Evolutionary conservation across 2,888 invertebrate genomes (phyloP).

Genomic region (Micoletzkya japonica): DNA sequence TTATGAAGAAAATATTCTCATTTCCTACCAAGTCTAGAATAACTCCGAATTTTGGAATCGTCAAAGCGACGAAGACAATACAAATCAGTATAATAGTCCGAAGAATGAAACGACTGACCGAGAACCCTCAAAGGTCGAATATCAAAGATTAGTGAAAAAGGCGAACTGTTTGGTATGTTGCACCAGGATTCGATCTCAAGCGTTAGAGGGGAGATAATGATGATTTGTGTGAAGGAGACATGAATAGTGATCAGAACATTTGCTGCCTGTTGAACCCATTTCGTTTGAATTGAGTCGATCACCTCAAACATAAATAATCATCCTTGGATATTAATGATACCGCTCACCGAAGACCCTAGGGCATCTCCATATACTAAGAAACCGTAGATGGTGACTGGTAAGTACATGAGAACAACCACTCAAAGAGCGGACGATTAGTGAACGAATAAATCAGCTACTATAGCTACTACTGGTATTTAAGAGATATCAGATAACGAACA

Average conservation of each 20-base stretch:
- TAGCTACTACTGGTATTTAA: too few relatives aligned
- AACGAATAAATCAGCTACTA: background rate
- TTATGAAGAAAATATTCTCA: too few relatives aligned
- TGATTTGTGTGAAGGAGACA: slow-evolving; percentile 32
- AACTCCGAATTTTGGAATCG: slow-evolving; percentile 43
- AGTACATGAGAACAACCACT: slow-evolving; percentile 38
- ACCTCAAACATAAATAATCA: too few relatives aligned
- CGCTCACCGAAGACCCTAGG: slow-evolving; percentile 35
- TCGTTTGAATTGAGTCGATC: slow-evolving; percentile 31
- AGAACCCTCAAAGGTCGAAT: slow-evolving; percentile 40
- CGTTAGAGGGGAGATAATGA: slow-evolving; percentile 41
- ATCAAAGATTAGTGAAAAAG: too few relatives aligned
- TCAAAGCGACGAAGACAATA: slow-evolving; percentile 36
- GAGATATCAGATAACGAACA: too few relatives aligned
- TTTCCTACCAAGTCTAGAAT: slow-evolving; percentile 46
- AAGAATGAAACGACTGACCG: slow-evolving; percentile 37
- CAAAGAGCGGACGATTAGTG: background rate
- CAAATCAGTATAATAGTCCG: slow-evolving; percentile 36
- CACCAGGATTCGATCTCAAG: slow-evolving; percentile 44
- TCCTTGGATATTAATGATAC: too few relatives aligned
- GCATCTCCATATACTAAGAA: slow-evolving; percentile 43
- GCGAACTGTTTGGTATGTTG: slow-evolving; percentile 38
- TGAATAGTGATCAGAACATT: slow-evolving; percentile 44
- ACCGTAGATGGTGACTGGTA: slow-evolving; percentile 40
- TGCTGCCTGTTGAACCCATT: slow-evolving; percentile 41